These are phyloP conservation scores for Pentamera pediparva DNA, from an alignment of 53 echinoderm and acorn worm species.

Conservation along the genomic window DNA sequence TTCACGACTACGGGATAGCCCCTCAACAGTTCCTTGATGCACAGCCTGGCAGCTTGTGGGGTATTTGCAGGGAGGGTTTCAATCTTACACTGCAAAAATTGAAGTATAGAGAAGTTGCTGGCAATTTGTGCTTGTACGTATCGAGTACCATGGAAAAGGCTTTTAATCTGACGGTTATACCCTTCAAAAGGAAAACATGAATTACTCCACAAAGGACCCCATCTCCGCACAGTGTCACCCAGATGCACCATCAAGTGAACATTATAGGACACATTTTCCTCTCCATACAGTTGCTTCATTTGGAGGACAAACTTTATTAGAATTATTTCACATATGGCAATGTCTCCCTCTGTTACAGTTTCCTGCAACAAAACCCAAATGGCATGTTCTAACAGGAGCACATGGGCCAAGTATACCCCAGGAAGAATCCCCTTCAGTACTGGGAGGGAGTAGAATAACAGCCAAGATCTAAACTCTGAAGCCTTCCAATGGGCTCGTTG, in stretches of 20 bases:
- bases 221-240: neutral
- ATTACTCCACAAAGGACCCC: constrained; percentile 30
- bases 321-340: constrained; percentile 22
- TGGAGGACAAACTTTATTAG: constrained; percentile 41
- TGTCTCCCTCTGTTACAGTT: constrained; percentile 28
- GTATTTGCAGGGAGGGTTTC: neutral
- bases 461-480: constrained; percentile 48
- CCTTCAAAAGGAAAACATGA: constrained; percentile 20
- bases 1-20: neutral
- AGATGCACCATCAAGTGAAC: constrained; percentile 20
- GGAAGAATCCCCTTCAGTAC: constrained; percentile 43
- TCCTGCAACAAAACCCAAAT: constrained; percentile 27
- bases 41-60: neutral
- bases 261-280: constrained; percentile 31
- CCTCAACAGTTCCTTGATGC: neutral
- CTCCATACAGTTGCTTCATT: constrained; percentile 36
- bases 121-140: constrained; percentile 14
- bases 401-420: constrained; percentile 23
- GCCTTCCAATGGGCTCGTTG: constrained; percentile 41
- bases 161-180: constrained; percentile 10
- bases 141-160: constrained; percentile 25
- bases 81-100: neutral
- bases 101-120: neutral
- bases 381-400: constrained; percentile 41
- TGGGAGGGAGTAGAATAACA: constrained; percentile 35